Percentiles rank a stretch among this genome's conserved stretches.
Evolutionary conservation across 2,888 invertebrate genomes (phyloP).

Genomic region (Epinotia nisella): DNA sequence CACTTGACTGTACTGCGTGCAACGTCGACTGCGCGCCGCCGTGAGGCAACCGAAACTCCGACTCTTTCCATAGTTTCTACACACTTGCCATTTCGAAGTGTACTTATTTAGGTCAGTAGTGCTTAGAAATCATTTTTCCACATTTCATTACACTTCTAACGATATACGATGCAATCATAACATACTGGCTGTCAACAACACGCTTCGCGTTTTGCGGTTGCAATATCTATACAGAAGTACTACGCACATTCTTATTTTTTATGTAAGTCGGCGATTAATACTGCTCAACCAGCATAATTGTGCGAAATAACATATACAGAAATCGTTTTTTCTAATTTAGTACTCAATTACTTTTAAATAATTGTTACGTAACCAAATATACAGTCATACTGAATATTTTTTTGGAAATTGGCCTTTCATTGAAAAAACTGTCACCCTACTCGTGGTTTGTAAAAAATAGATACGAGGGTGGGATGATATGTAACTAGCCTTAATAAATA

Average conservation of each 20-base stretch:
- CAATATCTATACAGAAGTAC: not conserved
- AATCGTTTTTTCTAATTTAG: too few species aligned
- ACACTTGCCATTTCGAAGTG: slow-evolving; percentile 38
- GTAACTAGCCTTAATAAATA: too few species aligned
- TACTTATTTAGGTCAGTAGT: slow-evolving; percentile 32
- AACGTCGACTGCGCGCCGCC: not conserved
- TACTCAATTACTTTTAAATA: too few species aligned
- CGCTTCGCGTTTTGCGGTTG: slow-evolving; percentile 4
- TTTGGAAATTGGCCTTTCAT: too few species aligned
- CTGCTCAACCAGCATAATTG: too few species aligned
- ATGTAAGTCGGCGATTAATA: not conserved
- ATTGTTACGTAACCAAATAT: too few species aligned
- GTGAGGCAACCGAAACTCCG: slow-evolving; percentile 36
- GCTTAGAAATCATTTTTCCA: slow-evolving; percentile 39
- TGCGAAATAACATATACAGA: too few species aligned
- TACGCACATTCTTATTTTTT: not conserved
- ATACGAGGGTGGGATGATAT: too few species aligned
- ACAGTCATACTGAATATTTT: too few species aligned
- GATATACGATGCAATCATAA: slow-evolving; percentile 6
- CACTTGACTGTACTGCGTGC: too few species aligned
- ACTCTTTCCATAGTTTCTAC: slow-evolving; percentile 37
- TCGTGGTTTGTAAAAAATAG: too few species aligned
- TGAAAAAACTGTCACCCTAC: too few species aligned
- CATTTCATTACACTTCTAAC: slow-evolving; percentile 33
- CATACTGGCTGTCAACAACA: not conserved